Conservation (phyloP, 2,797 vertebrate genomes). For the Sandelia bainsii region DNA sequence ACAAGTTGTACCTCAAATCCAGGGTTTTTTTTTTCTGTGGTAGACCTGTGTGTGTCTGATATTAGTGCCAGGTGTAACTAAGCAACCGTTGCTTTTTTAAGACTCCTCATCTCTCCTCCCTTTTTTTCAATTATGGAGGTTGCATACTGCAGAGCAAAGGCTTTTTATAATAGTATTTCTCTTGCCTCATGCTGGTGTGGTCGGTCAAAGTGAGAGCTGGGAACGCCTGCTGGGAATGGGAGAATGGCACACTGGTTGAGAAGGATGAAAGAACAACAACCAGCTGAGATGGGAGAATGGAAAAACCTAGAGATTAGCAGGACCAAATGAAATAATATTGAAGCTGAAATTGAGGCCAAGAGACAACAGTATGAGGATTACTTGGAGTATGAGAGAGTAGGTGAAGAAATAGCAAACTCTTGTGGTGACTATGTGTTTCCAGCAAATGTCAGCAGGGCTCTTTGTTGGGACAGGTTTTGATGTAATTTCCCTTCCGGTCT, state of each 20-base stretch:
- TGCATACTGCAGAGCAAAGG: constrained; percentile 23
- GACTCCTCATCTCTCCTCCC: constrained; percentile 45
- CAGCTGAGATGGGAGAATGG: neutral
- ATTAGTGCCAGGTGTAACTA: constrained; percentile 71
- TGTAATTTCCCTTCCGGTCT: constrained; percentile 29
- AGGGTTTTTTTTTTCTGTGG: constrained; percentile 10
- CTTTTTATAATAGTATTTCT: constrained; percentile 25
- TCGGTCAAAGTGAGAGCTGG: constrained; percentile 9
- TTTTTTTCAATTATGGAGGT: constrained; percentile 51
- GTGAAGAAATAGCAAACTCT: constrained; percentile 31
- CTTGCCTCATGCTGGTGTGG: constrained; percentile 5
- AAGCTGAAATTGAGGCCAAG: constrained; percentile 17
- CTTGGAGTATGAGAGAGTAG: constrained; percentile 19
- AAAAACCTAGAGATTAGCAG: constrained; percentile 6
- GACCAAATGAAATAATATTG: constrained; percentile 35
- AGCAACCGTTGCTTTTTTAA: constrained; percentile 74
- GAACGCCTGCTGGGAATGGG: neutral
- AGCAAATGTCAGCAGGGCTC: constrained; percentile 53
- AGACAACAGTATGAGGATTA: constrained; percentile 24
- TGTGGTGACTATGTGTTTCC: constrained; percentile 68
- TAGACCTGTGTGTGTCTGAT: constrained; percentile 51
- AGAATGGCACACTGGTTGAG: constrained; percentile 2
- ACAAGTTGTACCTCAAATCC: constrained; percentile 5
- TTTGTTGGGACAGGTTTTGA: constrained; percentile 43
- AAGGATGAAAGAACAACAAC: constrained; percentile 30